Evolutionary conservation across 2,113 vertebrate species (phyloP), one percentile per base, ranked within the genome.

Genomic region (Ifrita kowaldi): DNA sequence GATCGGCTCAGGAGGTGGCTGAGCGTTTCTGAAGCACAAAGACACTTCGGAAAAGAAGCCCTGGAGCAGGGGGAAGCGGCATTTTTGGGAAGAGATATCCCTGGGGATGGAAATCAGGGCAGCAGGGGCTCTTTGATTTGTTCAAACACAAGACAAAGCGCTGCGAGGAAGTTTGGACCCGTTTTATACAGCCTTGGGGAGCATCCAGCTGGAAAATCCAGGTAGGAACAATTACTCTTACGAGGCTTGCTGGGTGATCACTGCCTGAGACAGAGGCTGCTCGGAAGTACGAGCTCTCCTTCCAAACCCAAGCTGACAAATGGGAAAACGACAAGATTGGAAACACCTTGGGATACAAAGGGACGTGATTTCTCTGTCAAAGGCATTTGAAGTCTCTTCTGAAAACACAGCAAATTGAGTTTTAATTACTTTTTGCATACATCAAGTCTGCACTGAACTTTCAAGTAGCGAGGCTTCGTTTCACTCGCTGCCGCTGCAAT

Each of bases 361-460:
- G 24, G 53, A 95, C 50, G 60, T 39, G 59, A 82, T 76, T 90
- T 78, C 74, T 85, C 74, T 71, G 30, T 33, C 63, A 86, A 68
- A 73, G 9, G 18, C 17, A 27, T 68, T 56, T 81, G 57, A 94
- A 75, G 41, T 56, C 49, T 42, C 67, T 65, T 63, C 79, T 70
- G 82, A 81, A 95, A 95, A 87, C 91, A 69, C 1, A 9, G 46
- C 42, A 89, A 96, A 93, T 44, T 65, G 30, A 69, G 39, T 77
- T 95, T 94, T 96, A 94, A 97, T 95, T 91, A 88, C 62, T 84
- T 93, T 93, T 60, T 84, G 75, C 93, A 62, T 49, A 55, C 35
- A 64, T 70, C 27, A 77, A 71, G 55, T 16, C 63, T 22, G 37
- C 0, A 2, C 41, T 68, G 87, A 86, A 77, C 52, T 91, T 88